Evolutionary conservation across 2,888 invertebrate species (phyloP), one percentile per base, ranked within the genome.

Genomic region (Parnassius glacialis): DNA sequence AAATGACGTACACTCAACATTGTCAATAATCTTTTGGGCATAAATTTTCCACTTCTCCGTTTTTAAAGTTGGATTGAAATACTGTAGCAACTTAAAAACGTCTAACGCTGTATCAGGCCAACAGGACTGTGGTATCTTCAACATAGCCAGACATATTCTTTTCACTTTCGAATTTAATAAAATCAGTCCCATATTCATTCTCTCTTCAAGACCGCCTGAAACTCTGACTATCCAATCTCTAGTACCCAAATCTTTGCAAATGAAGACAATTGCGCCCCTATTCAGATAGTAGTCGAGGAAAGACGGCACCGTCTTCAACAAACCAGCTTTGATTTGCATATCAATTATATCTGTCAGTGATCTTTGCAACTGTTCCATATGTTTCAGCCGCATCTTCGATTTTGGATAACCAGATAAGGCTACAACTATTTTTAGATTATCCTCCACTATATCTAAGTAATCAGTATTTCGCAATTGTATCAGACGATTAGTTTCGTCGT

Each of bases 201-300:
- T 74, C 66, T 90, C 90, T 67, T 88, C 86, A n/a, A 90, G 64
- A 1, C 89, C 89, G 0, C 85, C 85, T 0, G 80, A 82, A 1
- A 90, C 71, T 48, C 87, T 75, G 0, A 90, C 83, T 67, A 90
- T 72, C 90, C 90, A 90, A 70, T 90, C 80, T 65, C 85, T 82
- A 5, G 85, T 87, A 1, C 84, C 83, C 0, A 69, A 45, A 68
- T 90, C 85, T 59, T 85, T 89, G 64, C 90, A 90, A 50, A 90
- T 79, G 67, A 87, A 89, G 1, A 90, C 86, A 34, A 90, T 80
- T 0, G 89, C 88, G 44, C 89, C 90, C 60, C 85, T 78, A 62
- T 86, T 89, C 20, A 90, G 63, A 62, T 90, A 90, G 59, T 87
- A 90, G 69, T 90, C 90, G 51, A 85, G 61, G 65, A 90, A 90